A percentile compares a stretch with the other conserved stretches of the same genome.
Evolutionary conservation across 2,797 vertebrate species (phyloP).

Genomic region (Sciurus carolinensis): DNA sequence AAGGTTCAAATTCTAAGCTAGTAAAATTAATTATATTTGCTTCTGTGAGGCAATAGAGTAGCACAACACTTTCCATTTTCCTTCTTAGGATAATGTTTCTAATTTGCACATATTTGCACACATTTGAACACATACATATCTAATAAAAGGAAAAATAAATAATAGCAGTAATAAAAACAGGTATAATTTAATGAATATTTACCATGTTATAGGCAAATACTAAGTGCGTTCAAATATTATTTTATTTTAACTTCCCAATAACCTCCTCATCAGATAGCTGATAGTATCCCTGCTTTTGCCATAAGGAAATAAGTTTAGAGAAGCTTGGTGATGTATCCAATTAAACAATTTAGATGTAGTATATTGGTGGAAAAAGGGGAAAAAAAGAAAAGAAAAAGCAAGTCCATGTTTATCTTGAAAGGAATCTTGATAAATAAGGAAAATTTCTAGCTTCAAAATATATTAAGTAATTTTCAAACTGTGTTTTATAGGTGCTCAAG

Average conservation of each 20-base stretch:
- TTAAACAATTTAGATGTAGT: not conserved
- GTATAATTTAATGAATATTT: not conserved
- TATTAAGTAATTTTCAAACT: not conserved
- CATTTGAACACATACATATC: not conserved
- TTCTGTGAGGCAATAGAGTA: conserved; percentile 71
- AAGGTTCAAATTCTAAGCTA: conserved; percentile 69
- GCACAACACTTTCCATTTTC: conserved; percentile 22
- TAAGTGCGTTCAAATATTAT: not conserved
- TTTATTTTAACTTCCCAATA: not conserved
- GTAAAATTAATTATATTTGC: conserved; percentile 79
- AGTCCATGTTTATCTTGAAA: conserved; percentile 30
- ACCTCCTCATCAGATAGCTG: not conserved
- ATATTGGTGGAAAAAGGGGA: not conserved
- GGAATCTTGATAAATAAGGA: conserved; percentile 16
- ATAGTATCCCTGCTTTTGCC: conserved; percentile 8
- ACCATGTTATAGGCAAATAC: not conserved
- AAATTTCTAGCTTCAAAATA: not conserved
- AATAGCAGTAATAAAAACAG: not conserved
- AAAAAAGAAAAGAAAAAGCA: not conserved
- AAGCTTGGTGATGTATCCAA: not conserved
- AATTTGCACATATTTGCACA: not conserved
- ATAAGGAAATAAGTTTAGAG: not conserved
- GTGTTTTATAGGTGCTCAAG: not conserved
- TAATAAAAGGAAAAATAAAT: conserved; percentile 30
- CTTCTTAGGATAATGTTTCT: conserved; percentile 42